Conservation (phyloP, 1,140 invertebrate genomes). For the Archegozetes longisetosus region DNA sequence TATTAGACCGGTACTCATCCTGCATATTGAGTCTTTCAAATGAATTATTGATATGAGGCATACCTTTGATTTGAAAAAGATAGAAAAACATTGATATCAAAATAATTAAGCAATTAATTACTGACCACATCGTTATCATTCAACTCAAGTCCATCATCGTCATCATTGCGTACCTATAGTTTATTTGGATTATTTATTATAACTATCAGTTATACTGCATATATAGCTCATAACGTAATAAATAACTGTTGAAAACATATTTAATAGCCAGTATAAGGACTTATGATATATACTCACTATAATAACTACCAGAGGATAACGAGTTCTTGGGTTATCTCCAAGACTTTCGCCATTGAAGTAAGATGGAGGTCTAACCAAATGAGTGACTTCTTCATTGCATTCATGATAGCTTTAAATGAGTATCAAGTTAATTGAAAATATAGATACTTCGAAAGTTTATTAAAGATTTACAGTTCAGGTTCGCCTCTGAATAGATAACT, state of each 20-base stretch:
- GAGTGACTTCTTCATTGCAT: conserved; percentile 1
- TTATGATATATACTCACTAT: not conserved
- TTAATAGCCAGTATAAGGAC: too few relatives aligned
- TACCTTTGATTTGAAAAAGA: not conserved
- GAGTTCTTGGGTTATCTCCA: not conserved
- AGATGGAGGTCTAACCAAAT: conserved; percentile 1
- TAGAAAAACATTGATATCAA: not conserved
- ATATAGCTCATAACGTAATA: not conserved
- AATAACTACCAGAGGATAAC: conserved; percentile 15
- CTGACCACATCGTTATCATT: conserved; percentile 6
- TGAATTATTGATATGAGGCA: conserved; percentile 54
- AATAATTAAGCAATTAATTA: not conserved
- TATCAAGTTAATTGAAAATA: not conserved
- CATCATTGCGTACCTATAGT: not conserved
- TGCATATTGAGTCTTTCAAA: conserved; percentile 55
- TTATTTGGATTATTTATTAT: not conserved
- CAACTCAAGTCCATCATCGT: conserved; percentile 5
- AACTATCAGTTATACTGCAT: not conserved
- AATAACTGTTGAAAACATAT: not conserved
- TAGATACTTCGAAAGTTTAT: not conserved
- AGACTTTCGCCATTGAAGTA: conserved; percentile 2
- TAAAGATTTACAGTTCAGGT: conserved; percentile 8
- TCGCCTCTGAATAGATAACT: not conserved
- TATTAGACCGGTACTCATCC: conserved; percentile 52
- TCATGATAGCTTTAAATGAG: conserved; percentile 3